A percentile compares a stretch with the other conserved stretches of the same genome.
phyloP scores from a whole-genome alignment of 2,797 vertebrate species.

The Glyptemys insculpta region DNA sequence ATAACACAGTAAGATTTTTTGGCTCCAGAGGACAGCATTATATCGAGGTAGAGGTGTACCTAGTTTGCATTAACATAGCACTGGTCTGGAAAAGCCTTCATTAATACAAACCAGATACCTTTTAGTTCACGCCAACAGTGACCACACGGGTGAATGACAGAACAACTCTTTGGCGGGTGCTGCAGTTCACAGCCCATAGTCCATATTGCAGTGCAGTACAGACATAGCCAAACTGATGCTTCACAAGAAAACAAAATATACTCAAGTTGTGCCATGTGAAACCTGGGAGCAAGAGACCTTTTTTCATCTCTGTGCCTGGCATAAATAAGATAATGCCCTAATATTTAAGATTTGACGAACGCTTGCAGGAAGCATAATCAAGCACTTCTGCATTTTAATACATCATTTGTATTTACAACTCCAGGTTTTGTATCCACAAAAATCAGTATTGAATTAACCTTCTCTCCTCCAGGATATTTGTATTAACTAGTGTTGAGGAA shows the following conservation, averaged over 20 bases:
- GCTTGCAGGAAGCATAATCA: neutral
- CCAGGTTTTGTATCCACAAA: neutral
- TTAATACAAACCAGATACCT: neutral
- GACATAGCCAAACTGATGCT: neutral
- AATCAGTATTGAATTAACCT: neutral
- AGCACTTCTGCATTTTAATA: neutral
- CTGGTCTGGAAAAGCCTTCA: neutral
- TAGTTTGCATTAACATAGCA: neutral
- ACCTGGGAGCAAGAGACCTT: neutral
- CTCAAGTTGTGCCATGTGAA: accelerated
- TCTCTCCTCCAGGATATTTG: neutral
- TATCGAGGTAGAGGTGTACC: neutral
- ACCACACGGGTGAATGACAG: neutral
- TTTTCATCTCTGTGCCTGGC: neutral
- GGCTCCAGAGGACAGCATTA: no score
- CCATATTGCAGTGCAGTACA: neutral
- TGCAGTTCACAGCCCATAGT: neutral
- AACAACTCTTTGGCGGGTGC: neutral
- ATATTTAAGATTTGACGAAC: neutral
- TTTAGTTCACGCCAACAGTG: neutral
- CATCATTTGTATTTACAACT: neutral
- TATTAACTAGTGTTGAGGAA: neutral
- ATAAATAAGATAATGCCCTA: neutral
- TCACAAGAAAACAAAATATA: neutral
- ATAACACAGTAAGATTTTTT: no score